phyloP scores from a whole-genome alignment of 2,113 vertebrate genomes.

The Euleptes europaea region DNA sequence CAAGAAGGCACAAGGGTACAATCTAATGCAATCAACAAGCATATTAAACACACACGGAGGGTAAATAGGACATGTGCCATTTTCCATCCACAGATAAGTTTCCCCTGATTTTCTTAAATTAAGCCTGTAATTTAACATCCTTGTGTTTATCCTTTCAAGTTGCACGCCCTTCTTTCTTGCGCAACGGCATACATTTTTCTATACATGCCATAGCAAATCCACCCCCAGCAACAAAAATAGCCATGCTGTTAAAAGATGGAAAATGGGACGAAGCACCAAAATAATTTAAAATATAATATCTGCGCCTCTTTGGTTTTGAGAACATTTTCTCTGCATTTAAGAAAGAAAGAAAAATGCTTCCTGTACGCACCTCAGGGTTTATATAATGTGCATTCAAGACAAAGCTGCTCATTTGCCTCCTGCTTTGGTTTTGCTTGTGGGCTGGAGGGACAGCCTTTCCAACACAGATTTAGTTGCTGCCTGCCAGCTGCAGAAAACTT shows the following conservation, averaged over 20 bases:
- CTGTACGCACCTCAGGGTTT: accelerated
- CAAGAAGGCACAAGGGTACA: neutral
- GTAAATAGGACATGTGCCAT: neutral
- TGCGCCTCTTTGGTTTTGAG: neutral
- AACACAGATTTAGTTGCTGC: neutral
- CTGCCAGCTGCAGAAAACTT: neutral
- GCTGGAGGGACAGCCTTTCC: neutral
- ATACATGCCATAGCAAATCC: neutral
- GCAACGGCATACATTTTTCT: neutral
- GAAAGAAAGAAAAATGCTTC: neutral
- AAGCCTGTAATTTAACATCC: slow-evolving; percentile 29
- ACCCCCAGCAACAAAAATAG: neutral
- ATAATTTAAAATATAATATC: neutral
- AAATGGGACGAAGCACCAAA: neutral
- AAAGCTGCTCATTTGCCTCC: neutral
- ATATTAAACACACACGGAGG: neutral
- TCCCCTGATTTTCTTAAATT: neutral
- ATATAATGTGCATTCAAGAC: neutral
- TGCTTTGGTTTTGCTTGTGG: neutral
- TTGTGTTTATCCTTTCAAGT: neutral
- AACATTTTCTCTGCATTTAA: neutral
- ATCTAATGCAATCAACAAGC: neutral
- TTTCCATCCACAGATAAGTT: neutral
- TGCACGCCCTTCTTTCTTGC: neutral
- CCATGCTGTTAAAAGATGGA: neutral